Conservation (phyloP, 2,113 vertebrate genomes). For the Cyrtonyx montezumae region DNA sequence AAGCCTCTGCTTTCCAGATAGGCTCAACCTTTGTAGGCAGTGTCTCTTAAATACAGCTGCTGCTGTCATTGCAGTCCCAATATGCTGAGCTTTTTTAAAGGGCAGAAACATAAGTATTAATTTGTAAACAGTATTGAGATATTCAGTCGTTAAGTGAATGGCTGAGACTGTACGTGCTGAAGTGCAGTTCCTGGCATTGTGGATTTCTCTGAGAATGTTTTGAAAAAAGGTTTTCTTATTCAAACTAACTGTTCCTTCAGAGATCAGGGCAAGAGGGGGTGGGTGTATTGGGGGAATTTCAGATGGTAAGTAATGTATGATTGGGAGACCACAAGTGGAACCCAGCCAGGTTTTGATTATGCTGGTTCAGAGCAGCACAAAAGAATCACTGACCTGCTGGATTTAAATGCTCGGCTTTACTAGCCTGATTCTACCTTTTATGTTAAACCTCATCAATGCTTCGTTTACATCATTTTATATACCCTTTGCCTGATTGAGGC, state of each 20-base stretch:
- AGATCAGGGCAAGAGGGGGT: not conserved
- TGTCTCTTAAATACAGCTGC: not conserved
- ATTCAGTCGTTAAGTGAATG: not conserved
- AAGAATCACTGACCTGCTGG: conserved; percentile 47
- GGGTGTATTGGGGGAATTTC: conserved; percentile 30
- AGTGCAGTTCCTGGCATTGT: not conserved
- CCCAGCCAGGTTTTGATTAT: conserved; percentile 62
- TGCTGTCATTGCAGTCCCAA: not conserved
- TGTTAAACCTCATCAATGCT: conserved; percentile 12
- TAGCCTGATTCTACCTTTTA: conserved; percentile 50
- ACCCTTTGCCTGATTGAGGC: conserved; percentile 30
- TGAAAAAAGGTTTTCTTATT: conserved; percentile 18
- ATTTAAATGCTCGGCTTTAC: conserved; percentile 55
- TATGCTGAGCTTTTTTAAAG: not conserved
- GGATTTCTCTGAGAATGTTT: conserved; percentile 50
- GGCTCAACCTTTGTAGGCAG: not conserved
- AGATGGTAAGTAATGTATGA: conserved; percentile 8
- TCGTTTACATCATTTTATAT: conserved; percentile 18
- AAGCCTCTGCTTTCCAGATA: not conserved
- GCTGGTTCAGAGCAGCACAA: conserved; percentile 52
- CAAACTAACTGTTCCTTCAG: conserved; percentile 28
- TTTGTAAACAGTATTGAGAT: not conserved
- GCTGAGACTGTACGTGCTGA: not conserved
- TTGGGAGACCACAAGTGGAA: not conserved
- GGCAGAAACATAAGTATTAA: not conserved